Conservation (phyloP, 2,888 invertebrate genomes). For the Abrostola tripartita region DNA sequence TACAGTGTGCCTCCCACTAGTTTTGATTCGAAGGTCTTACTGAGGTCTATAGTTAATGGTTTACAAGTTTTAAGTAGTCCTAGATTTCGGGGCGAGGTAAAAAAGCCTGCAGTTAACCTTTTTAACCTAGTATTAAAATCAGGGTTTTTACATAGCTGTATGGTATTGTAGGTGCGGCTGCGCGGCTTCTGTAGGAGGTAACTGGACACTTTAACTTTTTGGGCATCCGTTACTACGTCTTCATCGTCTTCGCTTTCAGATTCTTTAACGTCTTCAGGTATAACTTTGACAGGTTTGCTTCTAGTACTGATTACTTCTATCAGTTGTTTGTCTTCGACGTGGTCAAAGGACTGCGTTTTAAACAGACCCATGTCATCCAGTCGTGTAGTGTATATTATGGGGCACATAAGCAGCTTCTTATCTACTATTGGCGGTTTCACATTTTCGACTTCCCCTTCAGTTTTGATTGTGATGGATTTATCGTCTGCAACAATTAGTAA, state of each 20-base stretch:
- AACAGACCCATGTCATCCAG: slow-evolving; percentile 75
- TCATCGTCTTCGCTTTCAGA: slow-evolving; percentile 35
- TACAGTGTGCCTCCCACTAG: slow-evolving; percentile 72
- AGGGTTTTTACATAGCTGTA: slow-evolving; percentile 81
- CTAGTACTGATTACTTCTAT: slow-evolving; percentile 67
- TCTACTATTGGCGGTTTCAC: slow-evolving; percentile 68
- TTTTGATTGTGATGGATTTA: slow-evolving; percentile 22
- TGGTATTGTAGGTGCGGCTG: slow-evolving; percentile 73
- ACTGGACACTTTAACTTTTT: slow-evolving; percentile 69
- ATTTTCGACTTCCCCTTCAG: slow-evolving; percentile 27
- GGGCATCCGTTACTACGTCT: slow-evolving; percentile 51
- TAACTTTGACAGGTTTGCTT: slow-evolving; percentile 69
- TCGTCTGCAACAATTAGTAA: slow-evolving; percentile 20
- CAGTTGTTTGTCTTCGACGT: slow-evolving; percentile 60
- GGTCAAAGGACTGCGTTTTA: slow-evolving; percentile 53
- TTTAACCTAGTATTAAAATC: slow-evolving; percentile 82
- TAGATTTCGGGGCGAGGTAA: slow-evolving; percentile 72
- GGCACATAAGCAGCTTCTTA: slow-evolving; percentile 75
- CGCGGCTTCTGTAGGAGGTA: slow-evolving; percentile 75
- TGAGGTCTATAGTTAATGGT: slow-evolving; percentile 78
- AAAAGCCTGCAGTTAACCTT: slow-evolving; percentile 75
- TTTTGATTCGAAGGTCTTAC: slow-evolving; percentile 77
- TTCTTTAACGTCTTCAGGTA: slow-evolving; percentile 15
- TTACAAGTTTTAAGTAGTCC: slow-evolving; percentile 71
- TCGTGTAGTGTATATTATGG: slow-evolving; percentile 75